A percentile compares a stretch with the other conserved stretches of the same genome.
phyloP scores from a whole-genome alignment of 92 coral and sea anemone species.

The Epizoanthus fatuus region DNA sequence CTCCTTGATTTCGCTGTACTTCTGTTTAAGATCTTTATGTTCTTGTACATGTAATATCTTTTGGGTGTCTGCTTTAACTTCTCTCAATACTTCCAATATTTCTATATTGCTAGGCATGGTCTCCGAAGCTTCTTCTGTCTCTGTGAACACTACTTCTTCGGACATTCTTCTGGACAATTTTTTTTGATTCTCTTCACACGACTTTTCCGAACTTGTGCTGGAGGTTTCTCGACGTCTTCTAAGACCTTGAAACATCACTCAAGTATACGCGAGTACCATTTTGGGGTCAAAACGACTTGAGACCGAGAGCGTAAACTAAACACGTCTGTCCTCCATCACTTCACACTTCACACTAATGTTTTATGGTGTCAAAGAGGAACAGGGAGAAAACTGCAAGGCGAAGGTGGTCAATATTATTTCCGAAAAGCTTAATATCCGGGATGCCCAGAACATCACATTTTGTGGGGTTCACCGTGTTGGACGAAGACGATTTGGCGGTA shows the following conservation, averaged over 20 bases:
- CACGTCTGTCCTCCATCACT: too few species aligned
- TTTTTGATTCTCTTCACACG: too few species aligned
- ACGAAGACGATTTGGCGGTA: constrained; percentile 14
- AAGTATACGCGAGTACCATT: too few species aligned
- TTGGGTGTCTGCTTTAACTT: neutral
- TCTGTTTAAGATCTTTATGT: neutral
- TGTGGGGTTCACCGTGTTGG: constrained; percentile 54
- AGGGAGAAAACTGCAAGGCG: constrained; percentile 5
- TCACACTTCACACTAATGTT: neutral
- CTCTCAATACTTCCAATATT: neutral
- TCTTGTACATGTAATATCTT: neutral
- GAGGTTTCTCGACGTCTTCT: too few species aligned
- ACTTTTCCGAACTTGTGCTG: too few species aligned
- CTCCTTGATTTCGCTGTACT: neutral
- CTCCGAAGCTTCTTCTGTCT: neutral
- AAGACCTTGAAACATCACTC: too few species aligned
- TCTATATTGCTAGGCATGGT: neutral
- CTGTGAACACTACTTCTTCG: too few species aligned
- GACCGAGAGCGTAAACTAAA: too few species aligned
- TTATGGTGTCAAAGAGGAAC: neutral
- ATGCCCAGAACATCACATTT: neutral
- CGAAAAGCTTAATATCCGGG: neutral
- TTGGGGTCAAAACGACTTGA: too few species aligned
- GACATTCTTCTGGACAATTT: too few species aligned
- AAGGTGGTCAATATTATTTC: constrained; percentile 3